Evolutionary conservation across 1,140 invertebrate genomes (phyloP), one percentile per base, ranked within the genome.

Genomic region (Anagrus nilaparvatae): DNA sequence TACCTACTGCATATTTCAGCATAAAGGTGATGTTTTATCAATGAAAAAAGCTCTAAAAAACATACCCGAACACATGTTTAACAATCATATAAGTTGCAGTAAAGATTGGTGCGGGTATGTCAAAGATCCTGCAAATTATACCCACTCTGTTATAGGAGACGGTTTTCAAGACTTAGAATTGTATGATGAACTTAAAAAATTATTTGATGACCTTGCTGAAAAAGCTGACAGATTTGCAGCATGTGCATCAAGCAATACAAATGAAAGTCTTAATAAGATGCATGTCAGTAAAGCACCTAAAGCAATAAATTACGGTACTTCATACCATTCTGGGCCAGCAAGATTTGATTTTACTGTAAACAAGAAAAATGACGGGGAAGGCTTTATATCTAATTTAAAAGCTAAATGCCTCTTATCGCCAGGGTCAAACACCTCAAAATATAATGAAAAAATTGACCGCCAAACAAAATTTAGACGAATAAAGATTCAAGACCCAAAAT

Each of bases 281-380:
- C 49, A 49, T 43, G 30, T 18, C 4, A 40, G 43, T 10, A 52
- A 46, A 31, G 44, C 50, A 7, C 43, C 45, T 10, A 52, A 52
- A 42, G 13, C 23, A 10, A 13, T 20, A 31, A 35, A 40, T 9
- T 39, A 40, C 17, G 42, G 44, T 14, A n/a, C 19, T 5, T 19
- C 24, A n/a, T n/a, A n/a, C n/a, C n/a, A n/a, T n/a, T 49, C 50
- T 7, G 30, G 24, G 24, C 32, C 44, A 40, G 32, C 27, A 31
- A 25, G 44, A 23, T 13, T 44, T 14, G 37, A 16, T 20, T 33
- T 41, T 25, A 25, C 44, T n/a, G 41, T 51, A 16, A 31, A 31
- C 35, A 44, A 43, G 32, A 52, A 52, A 23, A 52, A 52, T 42
- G 28, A 38, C n/a, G 43, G 45, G 3, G 30, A 34, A 39, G 21